These are phyloP conservation scores for Sinotaia quadrata DNA, from an alignment of 2,888 invertebrate genomes.

Conservation along the genomic window DNA sequence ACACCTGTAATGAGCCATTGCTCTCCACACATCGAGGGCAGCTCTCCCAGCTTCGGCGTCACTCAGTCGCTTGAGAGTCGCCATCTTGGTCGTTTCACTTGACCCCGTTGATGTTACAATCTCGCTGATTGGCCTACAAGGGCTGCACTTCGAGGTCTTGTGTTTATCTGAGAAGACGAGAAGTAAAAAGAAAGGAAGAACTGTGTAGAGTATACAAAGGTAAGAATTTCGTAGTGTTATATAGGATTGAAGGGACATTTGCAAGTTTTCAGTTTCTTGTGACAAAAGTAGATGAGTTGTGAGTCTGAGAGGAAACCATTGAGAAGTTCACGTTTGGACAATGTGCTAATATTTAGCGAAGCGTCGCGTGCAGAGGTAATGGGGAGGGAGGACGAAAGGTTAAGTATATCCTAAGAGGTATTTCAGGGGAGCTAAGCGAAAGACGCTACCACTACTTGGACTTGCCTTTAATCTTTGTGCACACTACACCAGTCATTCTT, in stretches of 20 bases:
- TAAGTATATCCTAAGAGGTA: background rate
- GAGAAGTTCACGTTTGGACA: slow-evolving; percentile 5
- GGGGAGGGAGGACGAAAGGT: slow-evolving; percentile 5
- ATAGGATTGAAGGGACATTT: background rate
- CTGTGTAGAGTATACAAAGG: background rate
- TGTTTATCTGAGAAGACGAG: background rate
- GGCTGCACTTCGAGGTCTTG: background rate
- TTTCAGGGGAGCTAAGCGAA: background rate
- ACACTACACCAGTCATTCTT: too few relatives aligned
- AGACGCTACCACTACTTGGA: too few relatives aligned
- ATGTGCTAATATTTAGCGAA: slow-evolving; percentile 23
- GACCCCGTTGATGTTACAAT: slow-evolving; percentile 7
- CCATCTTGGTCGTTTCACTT: slow-evolving; percentile 14
- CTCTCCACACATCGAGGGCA: background rate
- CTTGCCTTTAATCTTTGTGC: too few relatives aligned
- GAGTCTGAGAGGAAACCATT: background rate
- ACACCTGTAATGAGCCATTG: slow-evolving; percentile 19
- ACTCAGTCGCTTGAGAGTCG: slow-evolving; percentile 9
- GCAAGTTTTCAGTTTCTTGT: too few relatives aligned
- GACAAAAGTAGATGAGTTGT: background rate
- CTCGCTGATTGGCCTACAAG: slow-evolving; percentile 17
- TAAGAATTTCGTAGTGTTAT: background rate
- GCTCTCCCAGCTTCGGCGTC: background rate
- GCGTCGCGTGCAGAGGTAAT: slow-evolving; percentile 18
- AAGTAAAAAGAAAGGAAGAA: too few relatives aligned